Evolutionary conservation across 2,888 invertebrate species (phyloP).

Genomic region (Hemicrepidius hirtus): DNA sequence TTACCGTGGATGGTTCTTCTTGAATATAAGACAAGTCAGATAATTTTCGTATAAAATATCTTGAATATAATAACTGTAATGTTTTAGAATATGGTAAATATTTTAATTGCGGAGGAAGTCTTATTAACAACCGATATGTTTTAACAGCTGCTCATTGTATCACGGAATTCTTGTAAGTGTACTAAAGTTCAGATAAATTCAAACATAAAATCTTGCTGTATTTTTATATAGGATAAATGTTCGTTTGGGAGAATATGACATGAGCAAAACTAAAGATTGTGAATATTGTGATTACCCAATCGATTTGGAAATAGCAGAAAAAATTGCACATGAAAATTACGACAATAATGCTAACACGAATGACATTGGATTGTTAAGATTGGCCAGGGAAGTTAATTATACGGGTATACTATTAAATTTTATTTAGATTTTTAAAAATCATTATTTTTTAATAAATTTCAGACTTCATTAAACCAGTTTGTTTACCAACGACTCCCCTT

Average conservation of each 20-base stretch:
- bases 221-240: conserved; percentile 73
- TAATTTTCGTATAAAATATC: no score
- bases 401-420: conserved; percentile 69
- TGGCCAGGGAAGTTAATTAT: conserved; percentile 74
- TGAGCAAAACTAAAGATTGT: conserved; percentile 77
- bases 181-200: conserved; percentile 76
- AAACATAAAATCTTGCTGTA: neutral
- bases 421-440: neutral
- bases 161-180: conserved; percentile 56
- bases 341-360: conserved; percentile 76
- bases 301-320: conserved; percentile 78
- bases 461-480: conserved; percentile 78
- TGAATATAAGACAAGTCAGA: conserved; percentile 79
- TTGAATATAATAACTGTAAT: no score
- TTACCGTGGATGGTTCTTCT: conserved; percentile 84
- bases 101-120: conserved; percentile 83
- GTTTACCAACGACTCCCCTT: conserved; percentile 71
- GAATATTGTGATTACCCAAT: conserved; percentile 73
- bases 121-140: conserved; percentile 80
- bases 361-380: conserved; percentile 83
- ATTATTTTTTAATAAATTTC: conserved; percentile 52
- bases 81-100: conserved; percentile 75
- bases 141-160: conserved; percentile 86
- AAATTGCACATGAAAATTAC: conserved; percentile 81
- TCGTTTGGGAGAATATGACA: conserved; percentile 79